A percentile compares a stretch with the other conserved stretches of the same genome.
These are phyloP conservation scores for Anaspis maculata DNA, from an alignment of 2,888 invertebrate genomes.

Conservation along the genomic window DNA sequence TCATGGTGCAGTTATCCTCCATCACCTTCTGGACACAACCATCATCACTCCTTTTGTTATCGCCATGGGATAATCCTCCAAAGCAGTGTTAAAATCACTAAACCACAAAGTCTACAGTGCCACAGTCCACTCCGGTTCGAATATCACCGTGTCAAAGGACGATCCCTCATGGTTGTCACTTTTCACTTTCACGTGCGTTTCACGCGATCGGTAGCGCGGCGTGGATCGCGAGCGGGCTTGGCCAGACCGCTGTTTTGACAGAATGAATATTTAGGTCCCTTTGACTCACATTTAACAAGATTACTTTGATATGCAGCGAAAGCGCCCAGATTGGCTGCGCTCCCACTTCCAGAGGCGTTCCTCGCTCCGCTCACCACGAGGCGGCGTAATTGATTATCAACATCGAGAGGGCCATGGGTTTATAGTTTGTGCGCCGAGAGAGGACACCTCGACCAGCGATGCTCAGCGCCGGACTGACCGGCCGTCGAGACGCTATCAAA, in stretches of 20 bases:
- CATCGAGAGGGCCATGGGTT: constrained; percentile 18
- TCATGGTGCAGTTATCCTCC: constrained; percentile 61
- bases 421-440: too few species aligned
- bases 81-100: too few species aligned
- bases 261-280: constrained; percentile 43
- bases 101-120: too few species aligned
- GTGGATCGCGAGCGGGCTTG: too few species aligned
- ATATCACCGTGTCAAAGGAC: too few species aligned
- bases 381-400: constrained; percentile 55
- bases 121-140: too few species aligned
- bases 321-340: constrained; percentile 43
- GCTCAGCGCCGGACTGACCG: constrained; percentile 44
- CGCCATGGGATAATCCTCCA: too few species aligned
- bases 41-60: constrained; percentile 18
- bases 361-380: constrained; percentile 33
- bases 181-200: constrained; percentile 16
- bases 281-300: constrained; percentile 41
- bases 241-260: constrained; percentile 40
- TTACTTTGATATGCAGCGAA: constrained; percentile 41
- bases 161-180: too few species aligned
- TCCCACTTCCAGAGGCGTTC: constrained; percentile 42
- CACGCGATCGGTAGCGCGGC: too few species aligned
- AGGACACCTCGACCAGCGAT: too few species aligned
- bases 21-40: constrained; percentile 36
- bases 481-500: constrained; percentile 49